phyloP scores from a whole-genome alignment of 2,113 vertebrate species.

The Neotoma lepida region DNA sequence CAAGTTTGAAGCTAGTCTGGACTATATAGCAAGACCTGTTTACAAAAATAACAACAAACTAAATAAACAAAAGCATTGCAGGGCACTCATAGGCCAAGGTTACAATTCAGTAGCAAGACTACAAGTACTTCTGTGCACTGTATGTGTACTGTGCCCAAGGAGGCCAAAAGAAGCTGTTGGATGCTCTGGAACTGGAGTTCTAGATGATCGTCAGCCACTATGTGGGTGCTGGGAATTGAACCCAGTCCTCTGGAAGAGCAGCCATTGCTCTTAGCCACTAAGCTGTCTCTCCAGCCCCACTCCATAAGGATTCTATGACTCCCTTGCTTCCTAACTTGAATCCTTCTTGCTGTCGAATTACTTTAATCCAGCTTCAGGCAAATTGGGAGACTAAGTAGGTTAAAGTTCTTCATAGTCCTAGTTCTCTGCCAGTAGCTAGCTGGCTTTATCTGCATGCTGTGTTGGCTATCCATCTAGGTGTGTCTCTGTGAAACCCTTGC shows the following conservation, averaged over 20 bases:
- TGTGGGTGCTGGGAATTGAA: background rate
- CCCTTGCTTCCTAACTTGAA: background rate
- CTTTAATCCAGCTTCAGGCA: background rate
- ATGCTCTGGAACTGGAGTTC: background rate
- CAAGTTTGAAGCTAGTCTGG: background rate
- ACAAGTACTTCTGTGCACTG: background rate
- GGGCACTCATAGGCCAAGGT: background rate
- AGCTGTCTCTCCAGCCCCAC: background rate
- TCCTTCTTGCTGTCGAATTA: background rate
- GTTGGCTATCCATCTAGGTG: background rate
- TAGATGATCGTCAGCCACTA: background rate
- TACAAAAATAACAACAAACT: background rate
- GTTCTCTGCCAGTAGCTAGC: background rate
- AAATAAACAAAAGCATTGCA: background rate
- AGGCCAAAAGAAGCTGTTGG: background rate
- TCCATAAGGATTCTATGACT: background rate
- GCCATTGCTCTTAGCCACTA: background rate
- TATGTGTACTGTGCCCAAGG: background rate
- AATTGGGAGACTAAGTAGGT: background rate
- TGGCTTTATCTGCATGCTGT: background rate
- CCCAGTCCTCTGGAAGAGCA: background rate
- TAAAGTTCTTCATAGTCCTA: background rate
- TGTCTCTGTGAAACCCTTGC: background rate
- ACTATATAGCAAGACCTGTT: background rate
- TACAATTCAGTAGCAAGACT: background rate